Base-by-base conservation (phyloP, 2,888 invertebrate species). In the Drosophila leonis region DNA sequence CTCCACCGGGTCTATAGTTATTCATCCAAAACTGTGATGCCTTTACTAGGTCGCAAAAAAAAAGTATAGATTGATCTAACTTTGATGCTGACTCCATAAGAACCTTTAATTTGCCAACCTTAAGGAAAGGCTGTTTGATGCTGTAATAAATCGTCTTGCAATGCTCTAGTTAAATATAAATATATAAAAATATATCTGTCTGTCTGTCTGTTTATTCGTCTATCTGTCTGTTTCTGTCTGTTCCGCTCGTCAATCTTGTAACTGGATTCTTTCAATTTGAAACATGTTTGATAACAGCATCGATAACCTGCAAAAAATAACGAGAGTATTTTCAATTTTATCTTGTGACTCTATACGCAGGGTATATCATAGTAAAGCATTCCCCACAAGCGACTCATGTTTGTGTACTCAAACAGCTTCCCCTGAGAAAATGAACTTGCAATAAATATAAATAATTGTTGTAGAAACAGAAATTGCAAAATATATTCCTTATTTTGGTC, bases 401-500 rank as follows among this genome's bases (percentile, higher is more conserved):
- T 29, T 29, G 27, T 9, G 9, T 48, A 1, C 5, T 85, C 82
- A 44, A 67, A 69, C 68, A 78, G 77, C 75, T 83, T 82, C 87
- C 64, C 60, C 68, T 7, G 57, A 54, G 78, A 66, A 76, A 86
- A 68, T 61, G 56, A 83, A 82, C 82, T 75, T 57, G 52, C 31
- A 48, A 62, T 65, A 44, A 63, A n/a, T n/a, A n/a, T n/a, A n/a
- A n/a, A 72, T 12, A 54, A 59, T 24, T 35, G 6, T 4, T 12
- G 39, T 4, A n/a, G 6, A 10, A 29, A 24, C 15, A 33, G 2
- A 31, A 4, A 15, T n/a, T 35, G 2, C 27, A 48, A 20, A 1
- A 33, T n/a, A n/a, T n/a, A n/a, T n/a, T n/a, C n/a, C n/a, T n/a
- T n/a, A n/a, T n/a, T n/a, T n/a, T n/a, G n/a, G n/a, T n/a, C n/a